Evolutionary conservation across 2,113 vertebrate genomes (phyloP).

Genomic region (Helogale parvula): DNA sequence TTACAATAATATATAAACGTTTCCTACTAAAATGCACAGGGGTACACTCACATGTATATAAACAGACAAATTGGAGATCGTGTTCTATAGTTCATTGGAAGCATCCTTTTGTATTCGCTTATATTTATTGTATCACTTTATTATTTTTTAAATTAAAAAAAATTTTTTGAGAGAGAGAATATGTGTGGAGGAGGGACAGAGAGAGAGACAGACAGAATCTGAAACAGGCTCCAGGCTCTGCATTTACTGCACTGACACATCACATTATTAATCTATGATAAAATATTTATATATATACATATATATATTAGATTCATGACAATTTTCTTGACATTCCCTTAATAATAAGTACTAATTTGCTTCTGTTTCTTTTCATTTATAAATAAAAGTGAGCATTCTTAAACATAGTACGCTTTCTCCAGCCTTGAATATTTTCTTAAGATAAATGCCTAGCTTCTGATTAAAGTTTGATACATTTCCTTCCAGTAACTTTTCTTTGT

Average conservation of each 20-base stretch:
- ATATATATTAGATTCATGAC: not conserved
- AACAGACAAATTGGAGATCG: not conserved
- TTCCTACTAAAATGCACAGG: not conserved
- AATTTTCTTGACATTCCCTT: not conserved
- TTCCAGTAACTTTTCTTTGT: not conserved
- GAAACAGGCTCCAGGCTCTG: too few species aligned
- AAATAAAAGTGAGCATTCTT: not conserved
- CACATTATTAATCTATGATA: not conserved
- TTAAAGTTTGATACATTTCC: not conserved
- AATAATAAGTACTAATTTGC: not conserved
- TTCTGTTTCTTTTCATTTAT: not conserved
- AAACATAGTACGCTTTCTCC: not conserved
- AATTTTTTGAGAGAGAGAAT: too few species aligned
- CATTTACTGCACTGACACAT: too few species aligned
- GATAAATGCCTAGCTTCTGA: not conserved
- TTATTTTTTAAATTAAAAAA: not conserved
- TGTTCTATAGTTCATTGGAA: not conserved
- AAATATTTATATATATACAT: not conserved
- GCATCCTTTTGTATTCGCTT: not conserved
- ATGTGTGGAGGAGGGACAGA: too few species aligned
- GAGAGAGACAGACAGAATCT: too few species aligned
- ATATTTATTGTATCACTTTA: not conserved
- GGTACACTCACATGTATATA: not conserved
- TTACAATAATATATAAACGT: not conserved
- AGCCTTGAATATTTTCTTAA: conserved; percentile 6